These are phyloP conservation scores for Lycodopsis pacificus DNA, from an alignment of 2,797 vertebrate species.

Conservation along the genomic window DNA sequence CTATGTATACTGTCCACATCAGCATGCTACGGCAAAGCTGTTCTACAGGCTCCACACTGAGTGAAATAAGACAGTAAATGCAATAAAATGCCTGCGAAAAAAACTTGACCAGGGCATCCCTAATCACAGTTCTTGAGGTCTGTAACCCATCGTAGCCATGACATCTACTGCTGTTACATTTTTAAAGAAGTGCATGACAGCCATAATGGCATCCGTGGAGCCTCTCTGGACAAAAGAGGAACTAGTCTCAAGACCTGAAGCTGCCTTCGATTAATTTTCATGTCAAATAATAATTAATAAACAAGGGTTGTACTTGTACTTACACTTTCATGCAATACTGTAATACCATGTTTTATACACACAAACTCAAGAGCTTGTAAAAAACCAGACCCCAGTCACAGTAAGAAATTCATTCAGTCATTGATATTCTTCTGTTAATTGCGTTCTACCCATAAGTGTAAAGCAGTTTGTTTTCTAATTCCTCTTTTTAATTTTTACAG, in stretches of 20 bases:
- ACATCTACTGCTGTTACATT: background rate
- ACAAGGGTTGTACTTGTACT: background rate
- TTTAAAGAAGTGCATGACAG: background rate
- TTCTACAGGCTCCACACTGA: background rate
- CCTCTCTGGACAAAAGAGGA: background rate
- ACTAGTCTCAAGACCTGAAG: background rate
- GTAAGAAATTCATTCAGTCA: background rate
- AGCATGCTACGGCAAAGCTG: too few relatives aligned
- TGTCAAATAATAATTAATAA: background rate
- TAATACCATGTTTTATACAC: too few relatives aligned
- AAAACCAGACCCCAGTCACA: background rate
- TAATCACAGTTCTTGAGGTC: background rate
- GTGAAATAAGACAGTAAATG: background rate
- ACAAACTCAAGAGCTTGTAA: too few relatives aligned
- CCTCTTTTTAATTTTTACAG: background rate
- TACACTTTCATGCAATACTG: background rate
- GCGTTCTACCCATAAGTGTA: background rate
- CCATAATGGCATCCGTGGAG: too few relatives aligned
- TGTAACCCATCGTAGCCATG: background rate
- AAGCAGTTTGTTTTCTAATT: background rate
- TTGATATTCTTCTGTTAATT: background rate
- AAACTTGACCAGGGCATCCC: background rate
- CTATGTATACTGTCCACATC: too few relatives aligned
- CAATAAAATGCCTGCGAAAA: background rate
- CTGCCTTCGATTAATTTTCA: background rate